Evolutionary conservation across 2,113 vertebrate genomes (phyloP), one percentile per base, ranked within the genome.

Genomic region (Danionella cerebrum): DNA sequence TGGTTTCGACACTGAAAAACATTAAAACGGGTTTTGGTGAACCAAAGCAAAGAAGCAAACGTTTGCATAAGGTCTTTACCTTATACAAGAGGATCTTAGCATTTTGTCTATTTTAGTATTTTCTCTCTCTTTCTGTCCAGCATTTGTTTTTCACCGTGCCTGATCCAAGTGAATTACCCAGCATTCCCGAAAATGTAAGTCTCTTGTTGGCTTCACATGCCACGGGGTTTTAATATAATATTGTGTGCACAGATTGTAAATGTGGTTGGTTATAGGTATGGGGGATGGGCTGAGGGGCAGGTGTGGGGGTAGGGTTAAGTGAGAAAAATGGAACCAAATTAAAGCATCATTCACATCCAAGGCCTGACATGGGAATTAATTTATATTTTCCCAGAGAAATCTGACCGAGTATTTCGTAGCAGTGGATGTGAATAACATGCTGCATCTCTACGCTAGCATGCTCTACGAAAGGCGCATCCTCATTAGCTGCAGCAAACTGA

Each of bases 391-490:
- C 16, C 90, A 99, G 96, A 94, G 94, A 86, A 99, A 98, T 81
- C 88, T 99, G 84, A 98, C 96, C 0, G 95, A 99, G 84, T 99
- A 97, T 82, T 96, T 97, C 84, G 94, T 98, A 83, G 96, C 96
- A 25, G 96, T 99, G 74, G 96, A 99, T 79, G 93, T 98, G 66
- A 98, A 94, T 87, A 99, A 97, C 90, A 98, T 99, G 94, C 86
- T 99, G 65, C 95, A 99, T 70, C 90, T 99, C 73, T 99, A 98
- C 0, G 96, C 96, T 80, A 99, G 96, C 57, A 96, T 99, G 95
- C 86, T 99, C 67, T 94, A 91, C 11, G 96, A 99, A 70, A 93
- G 96, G 6, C 89, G 96, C 74, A 90, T 99, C 80, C 92, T 99
- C 86, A 92, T 99, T 70, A 91, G 90, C 78, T 97, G 93, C 82